Base-by-base conservation (phyloP, 2,797 vertebrate genomes). In the Galago senegalensis region DNA sequence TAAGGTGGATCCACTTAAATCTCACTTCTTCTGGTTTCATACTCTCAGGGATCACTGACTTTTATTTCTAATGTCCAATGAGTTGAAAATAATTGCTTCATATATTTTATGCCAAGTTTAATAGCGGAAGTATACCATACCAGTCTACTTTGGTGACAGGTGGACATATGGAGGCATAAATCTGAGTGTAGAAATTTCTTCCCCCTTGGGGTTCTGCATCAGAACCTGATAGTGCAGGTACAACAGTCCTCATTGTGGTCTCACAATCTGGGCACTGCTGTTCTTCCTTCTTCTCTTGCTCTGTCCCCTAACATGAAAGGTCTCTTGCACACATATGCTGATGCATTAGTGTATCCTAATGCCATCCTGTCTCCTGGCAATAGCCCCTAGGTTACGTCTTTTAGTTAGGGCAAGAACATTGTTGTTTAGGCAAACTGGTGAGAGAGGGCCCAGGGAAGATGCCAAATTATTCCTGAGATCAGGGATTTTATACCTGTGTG, bases 341-440 rank as follows among this genome's bases (percentile, higher is more conserved):
- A 21, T 8, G 8, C 17, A 20, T 69, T 21, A 58, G 56, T 18
- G 20, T n/a, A 69, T 2, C 18, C 3, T 2, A 31, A 34, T 69
- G 67, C 17, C 67, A 69, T 69, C 67, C 67, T 34, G 3, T 20
- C 17, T 34, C n/a, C 18, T 8, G 34, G 17, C n/a, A 69, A 31
- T n/a, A 34, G 67, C 1, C 6, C 3, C 67, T 18, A n/a, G n/a
- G 17, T n/a, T n/a, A 34, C n/a, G 11, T n/a, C 3, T 34, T 69
- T n/a, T 31, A 18, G 1, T 2, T 69, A 18, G 3, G n/a, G 3
- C 1, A 2, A 13, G 8, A 34, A 34, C 0, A 20, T 7, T 21
- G 9, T n/a, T 69, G n/a, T 18, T 1, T 4, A 1, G 67, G 17
- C 18, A 34, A 17, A 20, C 31, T 34, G n/a, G 20, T 1, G 29